These are phyloP conservation scores for Pantelozetes paolii DNA, from an alignment of 2,888 invertebrate species.

Conservation along the genomic window DNA sequence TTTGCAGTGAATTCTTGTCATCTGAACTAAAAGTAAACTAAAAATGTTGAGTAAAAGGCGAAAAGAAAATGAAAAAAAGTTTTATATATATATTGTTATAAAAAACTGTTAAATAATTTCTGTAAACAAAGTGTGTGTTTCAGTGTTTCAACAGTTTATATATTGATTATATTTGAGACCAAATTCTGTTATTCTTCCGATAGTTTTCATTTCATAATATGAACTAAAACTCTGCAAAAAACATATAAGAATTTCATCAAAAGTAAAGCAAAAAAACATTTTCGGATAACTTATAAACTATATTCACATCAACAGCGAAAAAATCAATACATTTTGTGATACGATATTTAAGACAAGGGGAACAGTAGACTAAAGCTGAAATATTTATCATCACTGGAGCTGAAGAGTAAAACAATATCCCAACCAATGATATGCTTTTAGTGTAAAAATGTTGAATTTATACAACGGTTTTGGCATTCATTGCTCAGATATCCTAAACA, in stretches of 20 bases:
- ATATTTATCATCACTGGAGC: constrained; percentile 17
- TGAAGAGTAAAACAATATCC: neutral
- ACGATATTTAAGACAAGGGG: constrained; percentile 22
- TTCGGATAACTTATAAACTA: neutral
- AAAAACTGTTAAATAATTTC: neutral
- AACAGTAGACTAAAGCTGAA: neutral
- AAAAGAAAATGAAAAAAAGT: no score
- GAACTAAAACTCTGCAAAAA: no score
- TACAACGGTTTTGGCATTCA: neutral
- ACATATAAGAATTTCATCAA: neutral
- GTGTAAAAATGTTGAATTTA: neutral
- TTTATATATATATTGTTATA: no score
- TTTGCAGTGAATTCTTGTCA: neutral
- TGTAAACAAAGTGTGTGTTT: neutral
- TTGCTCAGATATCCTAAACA: neutral
- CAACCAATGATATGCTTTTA: neutral
- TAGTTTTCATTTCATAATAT: neutral
- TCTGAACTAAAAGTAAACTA: no score
- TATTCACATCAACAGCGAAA: neutral
- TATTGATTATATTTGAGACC: neutral
- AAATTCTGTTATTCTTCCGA: neutral
- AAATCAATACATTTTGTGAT: constrained; percentile 3
- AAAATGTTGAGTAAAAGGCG: no score
- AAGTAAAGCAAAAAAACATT: neutral
- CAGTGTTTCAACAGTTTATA: constrained; percentile 8